Percentiles rank a stretch among this genome's conserved stretches.
phyloP scores from a whole-genome alignment of 2,888 invertebrate genomes.

The Sarcophaga carnaria region DNA sequence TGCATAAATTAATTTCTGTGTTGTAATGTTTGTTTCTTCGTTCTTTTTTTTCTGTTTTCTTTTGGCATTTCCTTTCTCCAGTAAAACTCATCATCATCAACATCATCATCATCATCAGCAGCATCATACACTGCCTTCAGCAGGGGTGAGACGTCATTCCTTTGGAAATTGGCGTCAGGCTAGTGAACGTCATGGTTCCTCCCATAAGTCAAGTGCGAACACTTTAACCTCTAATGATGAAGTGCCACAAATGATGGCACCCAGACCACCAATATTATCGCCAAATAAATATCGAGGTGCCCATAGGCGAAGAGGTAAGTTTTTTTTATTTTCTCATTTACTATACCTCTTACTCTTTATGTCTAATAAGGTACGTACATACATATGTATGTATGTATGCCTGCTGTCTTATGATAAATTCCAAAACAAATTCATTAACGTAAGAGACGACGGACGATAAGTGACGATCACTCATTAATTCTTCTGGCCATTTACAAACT shows the following conservation, averaged over 20 bases:
- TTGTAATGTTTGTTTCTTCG: not conserved
- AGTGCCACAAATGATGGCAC: slow-evolving; percentile 81
- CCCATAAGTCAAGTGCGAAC: slow-evolving; percentile 70
- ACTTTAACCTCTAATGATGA: slow-evolving; percentile 79
- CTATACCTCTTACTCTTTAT: not conserved
- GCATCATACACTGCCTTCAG: slow-evolving; percentile 78
- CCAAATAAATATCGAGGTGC: slow-evolving; percentile 79
- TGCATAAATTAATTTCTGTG: slow-evolving; percentile 64
- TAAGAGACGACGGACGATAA: not conserved
- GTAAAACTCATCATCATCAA: slow-evolving; percentile 70
- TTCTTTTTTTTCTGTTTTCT: slow-evolving; percentile 16
- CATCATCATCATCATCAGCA: slow-evolving; percentile 69
- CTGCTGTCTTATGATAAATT: not conserved
- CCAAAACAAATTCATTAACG: not conserved
- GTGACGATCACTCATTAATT: slow-evolving; percentile 55
- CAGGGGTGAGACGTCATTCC: slow-evolving; percentile 80
- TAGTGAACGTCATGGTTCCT: slow-evolving; percentile 72
- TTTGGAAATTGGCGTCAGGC: slow-evolving; percentile 80
- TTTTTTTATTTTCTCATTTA: not conserved
- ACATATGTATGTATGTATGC: no score
- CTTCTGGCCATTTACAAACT: slow-evolving; percentile 52
- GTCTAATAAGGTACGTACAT: no score
- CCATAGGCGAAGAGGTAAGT: slow-evolving; percentile 79
- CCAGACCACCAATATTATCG: slow-evolving; percentile 79
- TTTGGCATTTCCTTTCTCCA: slow-evolving; percentile 63